These are phyloP conservation scores for Lordiphosa stackelbergi DNA, from an alignment of 1,140 invertebrate species.

Conservation along the genomic window DNA sequence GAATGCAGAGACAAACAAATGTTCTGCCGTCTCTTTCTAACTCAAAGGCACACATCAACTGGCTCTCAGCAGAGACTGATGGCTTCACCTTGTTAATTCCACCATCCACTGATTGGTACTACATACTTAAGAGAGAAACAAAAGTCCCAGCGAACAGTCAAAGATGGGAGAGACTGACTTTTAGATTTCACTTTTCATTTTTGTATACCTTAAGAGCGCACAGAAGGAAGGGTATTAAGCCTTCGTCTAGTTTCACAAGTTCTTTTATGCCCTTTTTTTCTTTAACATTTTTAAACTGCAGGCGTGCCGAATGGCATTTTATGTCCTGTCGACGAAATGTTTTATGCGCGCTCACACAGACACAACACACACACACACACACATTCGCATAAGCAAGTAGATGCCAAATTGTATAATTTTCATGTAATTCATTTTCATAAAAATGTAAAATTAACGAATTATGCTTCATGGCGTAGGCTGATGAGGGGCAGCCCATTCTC, in stretches of 20 bases:
- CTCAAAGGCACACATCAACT: too few relatives aligned
- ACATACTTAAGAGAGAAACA: too few relatives aligned
- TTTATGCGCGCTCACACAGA: constrained; percentile 40
- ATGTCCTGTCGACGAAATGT: constrained; percentile 50
- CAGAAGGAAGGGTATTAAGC: too few relatives aligned
- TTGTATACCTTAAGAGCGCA: too few relatives aligned
- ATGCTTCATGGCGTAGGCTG: constrained; percentile 37
- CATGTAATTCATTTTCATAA: constrained; percentile 61
- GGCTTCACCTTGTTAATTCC: too few relatives aligned
- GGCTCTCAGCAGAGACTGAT: too few relatives aligned
- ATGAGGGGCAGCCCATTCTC: constrained; percentile 3
- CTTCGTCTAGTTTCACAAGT: background rate
- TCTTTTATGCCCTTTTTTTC: background rate
- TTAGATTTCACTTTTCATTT: too few relatives aligned
- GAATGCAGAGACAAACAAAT: too few relatives aligned
- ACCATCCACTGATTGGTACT: too few relatives aligned
- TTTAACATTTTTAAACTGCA: constrained; percentile 47
- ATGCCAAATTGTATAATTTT: constrained; percentile 54
- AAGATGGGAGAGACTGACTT: too few relatives aligned
- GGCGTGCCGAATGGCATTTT: constrained; percentile 52
- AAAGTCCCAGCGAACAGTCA: too few relatives aligned
- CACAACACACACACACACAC: background rate
- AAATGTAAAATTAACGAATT: constrained; percentile 68
- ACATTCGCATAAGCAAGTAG: constrained; percentile 4
- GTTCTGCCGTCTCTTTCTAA: too few relatives aligned